Evolutionary conservation across 2,113 vertebrate genomes (phyloP).

Genomic region (Lonchura striata): DNA sequence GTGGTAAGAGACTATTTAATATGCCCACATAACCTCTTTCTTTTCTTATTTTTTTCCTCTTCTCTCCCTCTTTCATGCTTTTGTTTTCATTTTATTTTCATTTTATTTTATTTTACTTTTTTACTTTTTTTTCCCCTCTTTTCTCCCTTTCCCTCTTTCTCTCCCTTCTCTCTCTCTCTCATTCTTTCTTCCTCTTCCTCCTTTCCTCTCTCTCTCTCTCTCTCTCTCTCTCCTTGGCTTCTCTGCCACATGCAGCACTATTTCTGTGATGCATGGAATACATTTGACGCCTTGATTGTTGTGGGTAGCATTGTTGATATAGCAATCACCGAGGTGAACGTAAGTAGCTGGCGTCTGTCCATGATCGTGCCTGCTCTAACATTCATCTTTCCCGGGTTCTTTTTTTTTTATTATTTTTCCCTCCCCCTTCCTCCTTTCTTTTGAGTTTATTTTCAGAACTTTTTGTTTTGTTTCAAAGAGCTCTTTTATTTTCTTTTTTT

Average conservation of each 20-base stretch:
- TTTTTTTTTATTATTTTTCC: background rate
- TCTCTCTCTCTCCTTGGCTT: slow-evolving; percentile 66
- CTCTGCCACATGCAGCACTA: slow-evolving; percentile 94
- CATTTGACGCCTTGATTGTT: slow-evolving; percentile 99
- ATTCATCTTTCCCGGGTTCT: slow-evolving; percentile 68
- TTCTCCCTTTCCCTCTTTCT: slow-evolving; percentile 60
- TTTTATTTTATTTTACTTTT: slow-evolving; percentile 65
- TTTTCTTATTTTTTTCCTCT: slow-evolving; percentile 93
- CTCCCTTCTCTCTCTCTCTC: slow-evolving; percentile 56
- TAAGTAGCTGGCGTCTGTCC: slow-evolving; percentile 94
- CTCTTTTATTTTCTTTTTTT: background rate
- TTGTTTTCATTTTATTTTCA: slow-evolving; percentile 62
- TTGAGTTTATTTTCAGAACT: slow-evolving; percentile 69
- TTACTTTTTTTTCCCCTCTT: slow-evolving; percentile 56
- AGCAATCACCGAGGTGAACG: slow-evolving; percentile 99
- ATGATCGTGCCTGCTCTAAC: slow-evolving; percentile 85
- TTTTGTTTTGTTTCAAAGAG: slow-evolving; percentile 54
- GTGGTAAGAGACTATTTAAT: slow-evolving; percentile 79
- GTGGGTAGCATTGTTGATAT: slow-evolving; percentile 99
- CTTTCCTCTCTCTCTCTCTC: slow-evolving; percentile 18
- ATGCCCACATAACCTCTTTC: slow-evolving; percentile 91
- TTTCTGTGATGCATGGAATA: slow-evolving; percentile 99
- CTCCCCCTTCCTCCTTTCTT: slow-evolving; percentile 48
- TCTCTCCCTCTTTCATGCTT: slow-evolving; percentile 85
- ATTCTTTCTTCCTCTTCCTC: slow-evolving; percentile 32